A percentile compares a stretch with the other conserved stretches of the same genome.
phyloP scores from a whole-genome alignment of 1,140 invertebrate species.

The Lepidurus apus region DNA sequence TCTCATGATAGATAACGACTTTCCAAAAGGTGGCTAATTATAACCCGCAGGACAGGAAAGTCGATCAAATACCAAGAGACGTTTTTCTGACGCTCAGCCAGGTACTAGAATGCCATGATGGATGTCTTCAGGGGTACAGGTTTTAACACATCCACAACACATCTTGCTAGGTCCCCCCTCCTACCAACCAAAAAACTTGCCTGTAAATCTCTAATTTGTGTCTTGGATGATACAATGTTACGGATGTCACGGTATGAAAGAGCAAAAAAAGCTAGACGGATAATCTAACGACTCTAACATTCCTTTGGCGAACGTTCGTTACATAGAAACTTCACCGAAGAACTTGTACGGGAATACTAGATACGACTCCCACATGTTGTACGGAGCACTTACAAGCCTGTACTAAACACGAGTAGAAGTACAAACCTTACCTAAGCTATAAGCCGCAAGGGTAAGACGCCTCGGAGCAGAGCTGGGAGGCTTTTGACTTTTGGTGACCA shows the following conservation, averaged over 20 bases:
- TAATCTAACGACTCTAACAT: neutral
- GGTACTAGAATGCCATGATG: neutral
- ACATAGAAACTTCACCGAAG: neutral
- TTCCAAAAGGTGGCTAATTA: constrained; percentile 5
- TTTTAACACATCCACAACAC: neutral
- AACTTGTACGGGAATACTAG: neutral
- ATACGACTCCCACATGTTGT: constrained; percentile 2
- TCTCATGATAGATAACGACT: neutral
- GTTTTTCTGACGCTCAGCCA: constrained; percentile 4
- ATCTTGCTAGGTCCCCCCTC: neutral
- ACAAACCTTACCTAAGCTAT: constrained; percentile 13
- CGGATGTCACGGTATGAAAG: constrained; percentile 21
- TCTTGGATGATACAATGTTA: neutral
- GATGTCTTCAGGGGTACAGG: constrained; percentile 14
- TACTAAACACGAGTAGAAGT: constrained; percentile 14
- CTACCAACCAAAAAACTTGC: neutral
- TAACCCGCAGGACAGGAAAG: constrained; percentile 20
- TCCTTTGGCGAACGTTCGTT: neutral
- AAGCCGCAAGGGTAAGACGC: neutral
- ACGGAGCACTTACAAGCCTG: neutral
- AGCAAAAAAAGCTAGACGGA: neutral
- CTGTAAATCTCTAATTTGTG: neutral
- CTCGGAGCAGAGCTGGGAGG: neutral
- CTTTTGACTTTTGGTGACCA: constrained; percentile 10
- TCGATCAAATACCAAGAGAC: constrained; percentile 5